These are phyloP conservation scores for Salpingus planirostris DNA, from an alignment of 2,888 invertebrate genomes.

Conservation along the genomic window DNA sequence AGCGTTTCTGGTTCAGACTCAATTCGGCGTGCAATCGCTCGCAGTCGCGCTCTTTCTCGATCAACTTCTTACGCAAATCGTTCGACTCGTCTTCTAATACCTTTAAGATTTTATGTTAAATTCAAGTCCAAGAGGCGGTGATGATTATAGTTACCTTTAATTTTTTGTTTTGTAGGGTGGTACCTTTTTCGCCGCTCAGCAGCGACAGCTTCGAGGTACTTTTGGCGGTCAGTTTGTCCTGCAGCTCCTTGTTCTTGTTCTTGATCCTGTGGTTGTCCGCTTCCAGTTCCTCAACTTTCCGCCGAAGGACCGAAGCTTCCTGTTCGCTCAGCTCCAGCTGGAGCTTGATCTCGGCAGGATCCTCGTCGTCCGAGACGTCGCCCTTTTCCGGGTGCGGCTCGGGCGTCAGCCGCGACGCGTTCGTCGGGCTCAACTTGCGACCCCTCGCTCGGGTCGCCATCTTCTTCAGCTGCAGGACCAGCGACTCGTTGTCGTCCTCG, in stretches of 20 bases:
- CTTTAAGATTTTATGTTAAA: no score
- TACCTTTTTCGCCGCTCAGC: conserved; percentile 35
- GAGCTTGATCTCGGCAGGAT: conserved; percentile 73
- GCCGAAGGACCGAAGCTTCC: conserved; percentile 73
- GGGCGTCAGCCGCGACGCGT: conserved; percentile 51
- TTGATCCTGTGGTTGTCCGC: conserved; percentile 65
- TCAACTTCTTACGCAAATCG: conserved; percentile 63
- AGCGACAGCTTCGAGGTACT: conserved; percentile 27
- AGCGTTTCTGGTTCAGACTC: conserved; percentile 51
- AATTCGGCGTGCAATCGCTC: conserved; percentile 68
- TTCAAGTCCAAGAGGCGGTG: no score
- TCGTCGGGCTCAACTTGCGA: conserved; percentile 59
- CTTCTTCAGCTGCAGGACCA: conserved; percentile 92
- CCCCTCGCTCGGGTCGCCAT: conserved; percentile 81
- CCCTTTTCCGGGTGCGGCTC: conserved; percentile 60
- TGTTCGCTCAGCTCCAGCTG: conserved; percentile 84
- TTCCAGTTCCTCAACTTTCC: conserved; percentile 79
- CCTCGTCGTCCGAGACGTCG: conserved; percentile 69
- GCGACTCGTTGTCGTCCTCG: conserved; percentile 95
- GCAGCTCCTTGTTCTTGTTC: conserved; percentile 67
- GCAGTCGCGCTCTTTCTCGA: conserved; percentile 75
- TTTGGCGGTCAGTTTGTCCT: conserved; percentile 56
- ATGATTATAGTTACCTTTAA: conserved; percentile 53
- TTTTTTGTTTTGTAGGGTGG: conserved; percentile 56
- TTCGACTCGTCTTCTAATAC: conserved; percentile 64